Percentiles rank a stretch among this genome's conserved stretches.
phyloP scores from a whole-genome alignment of 2,113 vertebrate species.

The Osmerus eperlanus region DNA sequence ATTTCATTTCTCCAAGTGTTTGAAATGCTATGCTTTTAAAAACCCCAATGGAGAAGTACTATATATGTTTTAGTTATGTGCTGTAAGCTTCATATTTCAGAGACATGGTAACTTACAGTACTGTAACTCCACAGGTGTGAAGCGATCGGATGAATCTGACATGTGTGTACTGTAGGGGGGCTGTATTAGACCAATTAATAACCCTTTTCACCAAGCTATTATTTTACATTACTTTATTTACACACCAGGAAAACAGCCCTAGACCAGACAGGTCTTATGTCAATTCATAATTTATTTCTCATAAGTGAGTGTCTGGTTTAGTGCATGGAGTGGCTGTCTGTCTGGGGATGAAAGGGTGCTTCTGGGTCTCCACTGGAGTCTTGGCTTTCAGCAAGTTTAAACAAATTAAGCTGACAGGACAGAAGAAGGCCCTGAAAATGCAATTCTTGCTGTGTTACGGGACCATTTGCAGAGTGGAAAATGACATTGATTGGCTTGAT shows the following conservation, averaged over 20 bases:
- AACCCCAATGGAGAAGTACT: neutral
- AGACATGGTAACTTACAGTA: neutral
- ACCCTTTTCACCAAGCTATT: too few species aligned
- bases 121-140: neutral
- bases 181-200: too few species aligned
- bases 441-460: neutral
- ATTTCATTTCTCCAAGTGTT: conserved; percentile 11
- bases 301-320: conserved; percentile 34
- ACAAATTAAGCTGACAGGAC: conserved; percentile 11
- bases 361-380: neutral
- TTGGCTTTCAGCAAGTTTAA: neutral
- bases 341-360: conserved; percentile 9
- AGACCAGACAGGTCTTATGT: conserved; percentile 7
- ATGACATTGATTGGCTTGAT: conserved; percentile 13
- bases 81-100: conserved; percentile 2
- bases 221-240: conserved; percentile 6
- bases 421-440: conserved; percentile 8
- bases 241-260: neutral
- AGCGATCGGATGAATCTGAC: too few species aligned
- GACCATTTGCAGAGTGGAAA: conserved; percentile 7
- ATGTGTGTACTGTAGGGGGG: too few species aligned
- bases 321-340: conserved; percentile 21
- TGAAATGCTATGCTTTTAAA: conserved; percentile 10
- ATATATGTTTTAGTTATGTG: conserved; percentile 6
- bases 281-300: conserved; percentile 41